Conservation (phyloP, 1,140 invertebrate genomes). For the Lordiphosa collinella region DNA sequence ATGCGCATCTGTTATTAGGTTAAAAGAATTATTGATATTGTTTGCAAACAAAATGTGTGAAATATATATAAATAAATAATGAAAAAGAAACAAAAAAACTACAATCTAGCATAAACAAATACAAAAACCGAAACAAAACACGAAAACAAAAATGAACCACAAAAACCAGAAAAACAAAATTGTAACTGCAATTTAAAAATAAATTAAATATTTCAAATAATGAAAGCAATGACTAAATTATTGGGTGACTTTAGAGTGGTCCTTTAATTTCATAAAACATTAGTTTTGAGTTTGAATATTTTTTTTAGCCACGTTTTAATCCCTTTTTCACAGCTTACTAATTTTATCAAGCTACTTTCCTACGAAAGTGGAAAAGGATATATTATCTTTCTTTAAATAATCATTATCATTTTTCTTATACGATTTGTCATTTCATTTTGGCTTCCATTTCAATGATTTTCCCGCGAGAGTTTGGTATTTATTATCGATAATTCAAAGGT, state of each 20-base stretch:
- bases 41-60: conserved; percentile 71
- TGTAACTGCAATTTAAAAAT: conserved; percentile 73
- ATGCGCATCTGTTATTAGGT: conserved; percentile 69
- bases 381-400: too few species aligned
- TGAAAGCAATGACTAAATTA: conserved; percentile 3
- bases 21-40: conserved; percentile 72
- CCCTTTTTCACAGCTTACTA: too few species aligned
- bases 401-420: too few species aligned
- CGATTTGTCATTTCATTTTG: too few species aligned
- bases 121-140: conserved; percentile 17
- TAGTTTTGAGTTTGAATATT: too few species aligned
- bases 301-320: too few species aligned
- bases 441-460: too few species aligned
- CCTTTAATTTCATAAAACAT: not conserved
- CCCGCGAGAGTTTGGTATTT: too few species aligned
- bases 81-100: conserved; percentile 38
- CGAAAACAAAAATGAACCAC: conserved; percentile 31
- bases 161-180: conserved; percentile 47
- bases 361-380: too few species aligned
- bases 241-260: not conserved
- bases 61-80: conserved; percentile 51
- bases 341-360: too few species aligned
- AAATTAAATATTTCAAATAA: conserved; percentile 73
- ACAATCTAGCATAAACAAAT: conserved; percentile 57
- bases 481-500: too few species aligned